Evolutionary conservation across 1,140 invertebrate species (phyloP), one percentile per base, ranked within the genome.

Genomic region (Stratiolaelaps scimitus): DNA sequence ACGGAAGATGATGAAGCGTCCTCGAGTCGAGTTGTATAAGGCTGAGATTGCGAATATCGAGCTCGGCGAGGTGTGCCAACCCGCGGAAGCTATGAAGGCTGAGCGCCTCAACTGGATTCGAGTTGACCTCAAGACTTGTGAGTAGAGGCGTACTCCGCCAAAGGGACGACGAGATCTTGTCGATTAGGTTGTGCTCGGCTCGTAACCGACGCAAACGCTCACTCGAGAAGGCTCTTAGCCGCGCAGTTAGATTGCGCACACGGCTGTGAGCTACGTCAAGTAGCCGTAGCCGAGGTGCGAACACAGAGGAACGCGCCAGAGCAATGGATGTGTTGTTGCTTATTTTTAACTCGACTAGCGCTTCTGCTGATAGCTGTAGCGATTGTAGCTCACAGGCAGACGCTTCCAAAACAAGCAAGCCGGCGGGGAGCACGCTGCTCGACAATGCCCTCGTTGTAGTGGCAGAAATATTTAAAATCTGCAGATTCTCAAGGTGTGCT

Each of bases 21-120:
- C 53, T 26, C 2, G 53, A 60, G 20, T 60, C 53, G 15, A 60
- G 20, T 17, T 26, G 53, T 20, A 26, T 34, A 0, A 60, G 20
- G 23, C 53, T 60, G 26, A 60, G 53, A 34, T 60, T 60, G 1
- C 53, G 53, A 26, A 60, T 60, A 34, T 60, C 53, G 23, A 60
- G 53, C 26, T 60, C 53, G 13, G 53, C 53, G 53, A 60, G 53
- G 26, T 60, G 53, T 15, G 26, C 1, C 53, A 60, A 23, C 13
- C 53, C 53, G 15, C 53, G 4, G 53, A 60, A 60, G 34, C 17
- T 60, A 34, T 60, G 53, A 60, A 34, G 26, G 26, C 53, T 15
- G 15, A 60, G 53, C 6, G 34, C 53, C 15, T 60, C 53, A 26
- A 60, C 53, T n/a, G 53, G 53, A 26, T 60, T 60, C 10, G 53